A percentile compares a stretch with the other conserved stretches of the same genome.
Conservation (phyloP, 2,888 invertebrate genomes). For the Apamea epomidion region DNA sequence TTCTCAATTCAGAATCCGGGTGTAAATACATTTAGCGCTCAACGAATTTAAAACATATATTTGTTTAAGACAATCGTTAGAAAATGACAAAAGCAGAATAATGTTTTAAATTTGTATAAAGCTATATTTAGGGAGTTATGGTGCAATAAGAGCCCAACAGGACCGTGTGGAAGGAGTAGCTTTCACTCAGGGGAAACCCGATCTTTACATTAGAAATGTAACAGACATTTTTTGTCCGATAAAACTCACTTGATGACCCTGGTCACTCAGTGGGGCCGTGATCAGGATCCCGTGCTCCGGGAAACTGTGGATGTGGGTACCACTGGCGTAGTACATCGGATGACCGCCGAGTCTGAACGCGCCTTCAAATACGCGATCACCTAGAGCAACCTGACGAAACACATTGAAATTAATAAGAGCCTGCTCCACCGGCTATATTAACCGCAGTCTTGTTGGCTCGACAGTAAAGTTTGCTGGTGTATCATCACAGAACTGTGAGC, state of each 20-base stretch:
- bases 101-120: not conserved
- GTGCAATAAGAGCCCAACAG: not conserved
- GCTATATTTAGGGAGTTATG: not conserved
- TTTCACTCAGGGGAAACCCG: too few relatives aligned
- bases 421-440: not conserved
- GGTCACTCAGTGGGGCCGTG: constrained; percentile 94
- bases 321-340: constrained; percentile 97
- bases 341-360: constrained; percentile 96
- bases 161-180: too few relatives aligned
- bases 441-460: not conserved
- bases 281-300: constrained; percentile 94
- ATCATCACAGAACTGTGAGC: not conserved
- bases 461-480: not conserved
- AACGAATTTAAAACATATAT: not conserved
- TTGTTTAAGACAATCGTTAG: not conserved
- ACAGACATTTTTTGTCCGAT: not conserved
- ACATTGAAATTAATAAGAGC: not conserved
- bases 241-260: constrained; percentile 92
- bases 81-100: not conserved
- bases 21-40: not conserved
- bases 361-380: constrained; percentile 96
- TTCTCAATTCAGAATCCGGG: constrained; percentile 3
- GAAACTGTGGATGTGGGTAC: constrained; percentile 96
- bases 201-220: not conserved
- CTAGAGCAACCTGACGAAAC: constrained; percentile 93